Evolutionary conservation across 2,888 invertebrate genomes (phyloP).

Genomic region (Venustoraphidia nigricollis): DNA sequence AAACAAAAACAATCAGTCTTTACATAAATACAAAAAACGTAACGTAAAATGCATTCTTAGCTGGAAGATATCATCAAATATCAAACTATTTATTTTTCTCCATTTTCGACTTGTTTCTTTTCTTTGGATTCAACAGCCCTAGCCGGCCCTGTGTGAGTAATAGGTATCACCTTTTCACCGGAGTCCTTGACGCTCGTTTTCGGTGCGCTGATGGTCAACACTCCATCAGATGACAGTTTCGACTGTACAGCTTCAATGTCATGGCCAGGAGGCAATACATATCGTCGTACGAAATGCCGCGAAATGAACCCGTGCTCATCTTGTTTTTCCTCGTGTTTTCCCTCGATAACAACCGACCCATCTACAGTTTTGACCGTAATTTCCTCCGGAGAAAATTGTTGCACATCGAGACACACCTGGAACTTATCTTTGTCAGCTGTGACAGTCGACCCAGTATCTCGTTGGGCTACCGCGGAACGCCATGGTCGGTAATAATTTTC

Average conservation of each 20-base stretch:
- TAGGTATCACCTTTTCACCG: constrained; percentile 1
- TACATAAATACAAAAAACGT: too few relatives aligned
- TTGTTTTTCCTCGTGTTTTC: constrained; percentile 31
- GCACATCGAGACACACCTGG: constrained; percentile 57
- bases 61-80: too few relatives aligned
- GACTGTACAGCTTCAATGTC: constrained; percentile 28
- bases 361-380: constrained; percentile 29
- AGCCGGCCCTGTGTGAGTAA: constrained; percentile 1
- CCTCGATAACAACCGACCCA: constrained; percentile 29
- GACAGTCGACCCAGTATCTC: constrained; percentile 36
- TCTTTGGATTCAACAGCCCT: constrained; percentile 26
- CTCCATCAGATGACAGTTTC: constrained; percentile 29
- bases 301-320: constrained; percentile 33
- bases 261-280: constrained; percentile 29
- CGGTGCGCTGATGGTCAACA: constrained; percentile 31
- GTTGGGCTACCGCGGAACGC: constrained; percentile 31
- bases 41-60: too few relatives aligned
- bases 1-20: too few relatives aligned
- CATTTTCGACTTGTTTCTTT: constrained; percentile 7
- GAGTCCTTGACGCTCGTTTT: constrained; percentile 19
- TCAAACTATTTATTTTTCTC: constrained; percentile 7
- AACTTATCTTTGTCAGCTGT: constrained; percentile 48
- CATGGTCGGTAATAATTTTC: constrained; percentile 29
- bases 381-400: constrained; percentile 40
- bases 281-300: constrained; percentile 31